Conservation (phyloP, 2,113 vertebrate genomes). For the Ascaphus truei region DNA sequence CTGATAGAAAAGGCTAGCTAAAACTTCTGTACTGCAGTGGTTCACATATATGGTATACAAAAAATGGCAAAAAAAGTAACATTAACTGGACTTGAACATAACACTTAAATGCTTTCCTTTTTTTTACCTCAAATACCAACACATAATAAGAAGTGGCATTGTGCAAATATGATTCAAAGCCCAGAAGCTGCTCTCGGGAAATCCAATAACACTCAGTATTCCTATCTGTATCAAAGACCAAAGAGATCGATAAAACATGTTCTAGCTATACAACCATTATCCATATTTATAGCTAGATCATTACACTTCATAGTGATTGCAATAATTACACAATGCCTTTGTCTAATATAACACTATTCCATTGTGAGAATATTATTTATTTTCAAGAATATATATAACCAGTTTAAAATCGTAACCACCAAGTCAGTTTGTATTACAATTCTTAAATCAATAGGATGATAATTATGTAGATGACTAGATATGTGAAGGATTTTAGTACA, state of each 20-base stretch:
- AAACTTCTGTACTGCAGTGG: no score
- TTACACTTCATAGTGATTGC: neutral
- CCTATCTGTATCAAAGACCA: constrained; percentile 25
- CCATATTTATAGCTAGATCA: constrained; percentile 24
- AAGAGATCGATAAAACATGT: constrained; percentile 13
- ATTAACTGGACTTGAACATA: neutral
- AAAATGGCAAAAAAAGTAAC: no score
- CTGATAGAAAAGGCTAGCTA: no score
- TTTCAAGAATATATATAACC: neutral
- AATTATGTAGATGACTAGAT: neutral
- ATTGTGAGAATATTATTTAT: neutral
- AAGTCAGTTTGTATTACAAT: neutral
- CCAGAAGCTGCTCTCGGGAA: constrained; percentile 1
- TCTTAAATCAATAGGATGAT: neutral
- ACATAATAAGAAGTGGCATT: neutral
- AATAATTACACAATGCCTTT: neutral
- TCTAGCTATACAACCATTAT: constrained; percentile 3
- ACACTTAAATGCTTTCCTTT: neutral
- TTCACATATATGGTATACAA: no score
- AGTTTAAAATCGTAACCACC: neutral
- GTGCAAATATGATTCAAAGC: neutral
- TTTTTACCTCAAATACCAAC: neutral
- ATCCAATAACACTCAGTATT: constrained; percentile 15
- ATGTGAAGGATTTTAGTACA: no score
- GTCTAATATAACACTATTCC: neutral